Conservation (phyloP, 2,888 invertebrate genomes). For the Eulithis testata region DNA sequence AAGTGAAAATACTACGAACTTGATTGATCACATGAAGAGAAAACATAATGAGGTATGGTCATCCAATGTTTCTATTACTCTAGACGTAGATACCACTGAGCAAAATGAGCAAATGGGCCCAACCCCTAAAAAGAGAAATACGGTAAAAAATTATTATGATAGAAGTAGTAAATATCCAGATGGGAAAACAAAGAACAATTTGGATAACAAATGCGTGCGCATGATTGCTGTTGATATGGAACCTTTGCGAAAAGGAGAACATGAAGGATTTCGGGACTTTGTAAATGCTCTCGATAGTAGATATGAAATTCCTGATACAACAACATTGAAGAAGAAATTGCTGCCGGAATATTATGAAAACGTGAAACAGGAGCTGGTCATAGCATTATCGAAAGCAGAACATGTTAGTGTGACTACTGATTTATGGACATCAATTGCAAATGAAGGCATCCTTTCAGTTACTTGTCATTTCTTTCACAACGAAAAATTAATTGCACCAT, state of each 20-base stretch:
- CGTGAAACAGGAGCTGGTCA: neutral
- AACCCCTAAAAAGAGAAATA: constrained; percentile 14
- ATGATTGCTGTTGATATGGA: constrained; percentile 24
- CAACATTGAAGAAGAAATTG: constrained; percentile 3
- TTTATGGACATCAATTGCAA: too few relatives aligned
- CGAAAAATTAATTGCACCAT: neutral
- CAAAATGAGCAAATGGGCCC: constrained; percentile 9
- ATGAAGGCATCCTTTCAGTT: too few relatives aligned
- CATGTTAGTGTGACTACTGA: constrained; percentile 3
- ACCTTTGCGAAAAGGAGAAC: constrained; percentile 10
- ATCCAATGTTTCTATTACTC: constrained; percentile 17
- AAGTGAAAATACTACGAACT: constrained; percentile 15
- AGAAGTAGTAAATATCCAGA: constrained; percentile 19
- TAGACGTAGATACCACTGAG: constrained; percentile 8
- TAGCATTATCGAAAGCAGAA: constrained; percentile 3
- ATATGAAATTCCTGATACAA: constrained; percentile 15
- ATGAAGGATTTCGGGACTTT: neutral
- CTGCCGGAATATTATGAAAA: constrained; percentile 2
- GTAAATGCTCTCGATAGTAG: constrained; percentile 9
- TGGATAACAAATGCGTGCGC: constrained; percentile 1
- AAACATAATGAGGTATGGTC: constrained; percentile 11
- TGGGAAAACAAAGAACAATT: constrained; percentile 7
- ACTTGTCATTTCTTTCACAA: too few relatives aligned
- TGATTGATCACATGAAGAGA: too few relatives aligned
- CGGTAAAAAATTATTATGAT: constrained; percentile 9